Base-by-base conservation (phyloP, 2,888 invertebrate genomes). In the Clusia tigrina region DNA sequence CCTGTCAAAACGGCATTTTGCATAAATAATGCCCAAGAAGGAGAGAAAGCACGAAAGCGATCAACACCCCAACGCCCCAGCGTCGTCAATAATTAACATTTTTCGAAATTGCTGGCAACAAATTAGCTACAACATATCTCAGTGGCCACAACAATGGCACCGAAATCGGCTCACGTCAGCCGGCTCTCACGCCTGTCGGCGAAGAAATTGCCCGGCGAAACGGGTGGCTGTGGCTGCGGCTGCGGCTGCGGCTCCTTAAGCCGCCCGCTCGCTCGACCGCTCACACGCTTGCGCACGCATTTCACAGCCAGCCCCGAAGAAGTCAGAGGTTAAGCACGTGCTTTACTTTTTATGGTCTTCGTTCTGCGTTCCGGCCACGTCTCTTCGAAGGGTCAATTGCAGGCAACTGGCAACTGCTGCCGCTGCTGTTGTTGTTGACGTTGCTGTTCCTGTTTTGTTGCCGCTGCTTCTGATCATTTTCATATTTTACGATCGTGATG, bases 401-500 rank as follows among this genome's bases (percentile, higher is more conserved):
- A 48, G 48, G 20, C 20, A 48, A 48, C 48, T 20, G 18, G 48
- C 48, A 48, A 32, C 20, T 32, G 62, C 15, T 66, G 58, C 58
- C 68, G 69, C 20, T 25, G 17, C 53, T 42, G 42, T 58, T 25
- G 22, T 32, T 54, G 54, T 20, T 22, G 46, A 42, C 32, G 38
- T 42, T 42, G 6, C 42, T 42, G 32, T 15, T 42, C 24, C 24
- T 22, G 17, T 48, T 58, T 67, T 75, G 70, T 32, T 54, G 54
- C 32, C 18, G 46, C 57, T 51, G 38, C 55, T 42, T 6, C 42
- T 42, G 32, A 25, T 42, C 24, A 25, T 22, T 26, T 48, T 58
- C 53, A 37, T 59, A 24, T 54, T 52, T 63, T 62, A 62, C 37
- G 62, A 54, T 58, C 62, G 58, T 62, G 62, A 54, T 58, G 54